Evolutionary conservation across 1,140 invertebrate genomes (phyloP), one percentile per base, ranked within the genome.

Genomic region (Sarcophaga bullata): DNA sequence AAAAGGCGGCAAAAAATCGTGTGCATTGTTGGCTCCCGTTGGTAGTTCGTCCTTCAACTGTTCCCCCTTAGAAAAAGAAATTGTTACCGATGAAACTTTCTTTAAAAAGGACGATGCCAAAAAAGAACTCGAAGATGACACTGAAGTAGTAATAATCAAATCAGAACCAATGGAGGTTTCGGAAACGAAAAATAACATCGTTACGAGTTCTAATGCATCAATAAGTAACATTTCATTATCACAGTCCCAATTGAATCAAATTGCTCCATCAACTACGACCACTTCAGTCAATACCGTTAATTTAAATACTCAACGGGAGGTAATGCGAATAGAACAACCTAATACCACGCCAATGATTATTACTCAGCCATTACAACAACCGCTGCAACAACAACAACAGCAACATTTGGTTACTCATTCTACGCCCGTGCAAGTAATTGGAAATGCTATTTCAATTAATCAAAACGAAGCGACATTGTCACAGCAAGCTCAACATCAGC

Each of bases 331-430:
- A 9, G 75, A 11, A 1, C 75, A 78, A 8, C 75, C 17, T 37
- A 73, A 48, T 72, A 4, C 25, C 25, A 62, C 85, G 80, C 68
- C 86, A 73, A 11, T 85, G 85, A 76, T 84, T 84, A 83, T 81
- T 1, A 83, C 85, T 11, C 85, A 86, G 62, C 87, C 89, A 72
- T 80, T 87, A 81, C 87, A 47, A 84, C 87, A 3, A 72, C 84
- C 46, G 82, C 58, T 81, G 3, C 82, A 86, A n/a, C 88, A 87
- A 58, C 87, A 86, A 49, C 84, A 84, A 83, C 86, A 85, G n/a
- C 87, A 87, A 73, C 81, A 73, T 54, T 72, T 72, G 37, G 48
- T 73, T 54, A 13, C 25, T 17, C 81, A 82, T 48, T 72, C 50
- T 17, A 72, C 81, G 54, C 17, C 81, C 19, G 46, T 54, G 47